Evolutionary conservation across 2,888 invertebrate genomes (phyloP).

Genomic region (Thymelicus sylvestris): DNA sequence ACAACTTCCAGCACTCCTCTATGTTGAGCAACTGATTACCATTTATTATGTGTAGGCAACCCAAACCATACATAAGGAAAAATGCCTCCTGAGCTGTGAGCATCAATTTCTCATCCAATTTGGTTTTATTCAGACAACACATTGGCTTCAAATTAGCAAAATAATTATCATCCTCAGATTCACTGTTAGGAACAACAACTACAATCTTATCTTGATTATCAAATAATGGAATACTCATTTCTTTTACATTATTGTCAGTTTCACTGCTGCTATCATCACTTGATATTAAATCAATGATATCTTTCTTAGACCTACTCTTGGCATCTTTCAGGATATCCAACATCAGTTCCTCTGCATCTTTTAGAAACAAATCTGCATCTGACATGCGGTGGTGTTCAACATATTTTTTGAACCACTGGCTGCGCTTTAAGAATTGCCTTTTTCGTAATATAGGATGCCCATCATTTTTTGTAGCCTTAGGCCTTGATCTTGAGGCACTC

Average conservation of each 20-base stretch:
- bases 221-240: constrained; percentile 41
- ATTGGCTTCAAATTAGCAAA: constrained; percentile 85
- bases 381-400: constrained; percentile 49
- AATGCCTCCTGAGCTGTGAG: constrained; percentile 92
- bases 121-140: constrained; percentile 85
- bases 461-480: constrained; percentile 67
- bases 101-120: constrained; percentile 86
- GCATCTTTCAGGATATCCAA: constrained; percentile 61
- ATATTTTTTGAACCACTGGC: constrained; percentile 81
- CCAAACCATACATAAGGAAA: constrained; percentile 87
- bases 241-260: constrained; percentile 46
- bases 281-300: constrained; percentile 77
- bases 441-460: constrained; percentile 81
- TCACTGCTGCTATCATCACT: constrained; percentile 68
- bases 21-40: constrained; percentile 76
- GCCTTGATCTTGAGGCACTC: constrained; percentile 85
- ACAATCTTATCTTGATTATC: constrained; percentile 69
- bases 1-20: constrained; percentile 84
- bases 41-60: constrained; percentile 87
- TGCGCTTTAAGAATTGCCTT: constrained; percentile 85
- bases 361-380: constrained; percentile 59
- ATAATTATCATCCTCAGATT: constrained; percentile 86
- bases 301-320: constrained; percentile 55
- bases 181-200: constrained; percentile 87
- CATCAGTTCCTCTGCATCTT: constrained; percentile 62